Conservation (phyloP, 2,888 invertebrate species). For the Dicycla oo region DNA sequence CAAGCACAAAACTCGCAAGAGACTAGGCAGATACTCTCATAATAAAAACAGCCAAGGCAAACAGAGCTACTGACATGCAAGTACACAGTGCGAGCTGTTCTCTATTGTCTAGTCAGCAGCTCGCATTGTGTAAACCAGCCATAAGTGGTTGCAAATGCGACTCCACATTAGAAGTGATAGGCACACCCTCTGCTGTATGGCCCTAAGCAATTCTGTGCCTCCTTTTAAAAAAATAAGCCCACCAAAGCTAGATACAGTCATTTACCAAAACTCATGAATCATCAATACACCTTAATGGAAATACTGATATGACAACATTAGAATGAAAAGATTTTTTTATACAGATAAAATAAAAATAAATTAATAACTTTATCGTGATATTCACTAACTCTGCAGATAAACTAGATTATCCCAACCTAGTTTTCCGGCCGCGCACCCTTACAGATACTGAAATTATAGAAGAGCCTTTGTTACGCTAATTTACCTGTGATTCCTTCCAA, state of each 20-base stretch:
- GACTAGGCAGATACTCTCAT: too few relatives aligned
- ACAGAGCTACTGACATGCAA: too few relatives aligned
- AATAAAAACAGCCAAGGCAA: too few relatives aligned
- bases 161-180: background rate
- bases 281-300: too few relatives aligned
- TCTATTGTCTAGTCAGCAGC: too few relatives aligned
- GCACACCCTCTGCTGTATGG: background rate
- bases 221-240: background rate
- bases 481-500: background rate
- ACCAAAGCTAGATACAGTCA: background rate
- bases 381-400: conserved; percentile 75
- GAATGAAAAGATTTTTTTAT: conserved; percentile 18
- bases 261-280: too few relatives aligned
- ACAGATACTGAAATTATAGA: conserved; percentile 63
- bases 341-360: conserved; percentile 61
- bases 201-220: too few relatives aligned
- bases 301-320: background rate
- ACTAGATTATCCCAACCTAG: conserved; percentile 80
- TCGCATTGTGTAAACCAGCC: too few relatives aligned
- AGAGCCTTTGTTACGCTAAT: conserved; percentile 31
- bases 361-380: conserved; percentile 70
- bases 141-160: background rate
- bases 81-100: too few relatives aligned
- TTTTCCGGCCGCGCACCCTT: conserved; percentile 67
- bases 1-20: too few relatives aligned